Conservation (phyloP, 2,888 invertebrate species). For the Nemotelus pantherinus region DNA sequence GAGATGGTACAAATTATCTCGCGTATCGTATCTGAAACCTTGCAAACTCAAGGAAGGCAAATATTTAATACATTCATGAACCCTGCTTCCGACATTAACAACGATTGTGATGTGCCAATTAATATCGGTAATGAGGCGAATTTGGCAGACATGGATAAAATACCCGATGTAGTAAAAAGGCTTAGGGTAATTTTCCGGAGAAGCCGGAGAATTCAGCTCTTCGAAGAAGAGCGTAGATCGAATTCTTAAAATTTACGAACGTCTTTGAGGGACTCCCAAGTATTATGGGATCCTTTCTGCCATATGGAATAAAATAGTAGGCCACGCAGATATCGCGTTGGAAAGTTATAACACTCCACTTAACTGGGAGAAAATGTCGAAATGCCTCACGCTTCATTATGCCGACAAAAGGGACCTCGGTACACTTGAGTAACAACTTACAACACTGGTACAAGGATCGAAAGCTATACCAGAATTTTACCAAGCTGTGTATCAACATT, state of each 20-base stretch:
- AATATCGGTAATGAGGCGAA: conserved; percentile 1
- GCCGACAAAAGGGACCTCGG: conserved; percentile 44
- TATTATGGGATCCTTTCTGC: conserved; percentile 25
- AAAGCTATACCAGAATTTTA: conserved; percentile 42
- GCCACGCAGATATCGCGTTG: conserved; percentile 45
- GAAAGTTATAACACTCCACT: conserved; percentile 43
- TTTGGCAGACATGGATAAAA: conserved; percentile 1
- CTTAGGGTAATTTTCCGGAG: conserved; percentile 12
- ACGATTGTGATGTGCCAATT: conserved; percentile 3
- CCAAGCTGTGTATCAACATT: conserved; percentile 40
- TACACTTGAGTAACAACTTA: conserved; percentile 44
- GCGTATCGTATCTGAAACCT: too few relatives aligned
- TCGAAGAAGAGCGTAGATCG: conserved; percentile 21
- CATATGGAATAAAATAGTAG: conserved; percentile 48
- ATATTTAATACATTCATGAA: too few relatives aligned
- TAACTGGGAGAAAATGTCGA: conserved; percentile 44
- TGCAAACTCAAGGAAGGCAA: too few relatives aligned
- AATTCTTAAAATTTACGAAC: conserved; percentile 24
- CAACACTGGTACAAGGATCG: conserved; percentile 37
- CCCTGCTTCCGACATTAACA: background rate
- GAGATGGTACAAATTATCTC: too few relatives aligned
- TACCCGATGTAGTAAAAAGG: conserved; percentile 19
- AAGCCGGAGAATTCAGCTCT: conserved; percentile 32
- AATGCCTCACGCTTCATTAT: conserved; percentile 47
- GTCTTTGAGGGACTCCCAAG: conserved; percentile 5